These are phyloP conservation scores for Saturnia pavonia DNA, from an alignment of 2,888 invertebrate genomes.

Conservation along the genomic window DNA sequence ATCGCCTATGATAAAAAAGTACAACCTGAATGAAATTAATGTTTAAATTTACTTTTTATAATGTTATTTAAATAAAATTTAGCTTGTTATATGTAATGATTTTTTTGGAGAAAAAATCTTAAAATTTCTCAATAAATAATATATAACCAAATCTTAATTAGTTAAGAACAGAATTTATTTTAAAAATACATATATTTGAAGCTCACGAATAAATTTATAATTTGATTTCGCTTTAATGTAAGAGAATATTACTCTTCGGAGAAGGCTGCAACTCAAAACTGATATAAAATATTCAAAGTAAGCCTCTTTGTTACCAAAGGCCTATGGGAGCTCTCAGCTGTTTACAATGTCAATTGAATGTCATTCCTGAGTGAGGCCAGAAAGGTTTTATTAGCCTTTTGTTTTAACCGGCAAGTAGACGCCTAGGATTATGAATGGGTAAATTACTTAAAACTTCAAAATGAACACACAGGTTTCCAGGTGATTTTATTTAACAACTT, in stretches of 20 bases:
- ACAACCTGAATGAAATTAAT: not conserved
- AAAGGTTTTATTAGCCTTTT: constrained; percentile 21
- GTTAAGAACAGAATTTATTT: no score
- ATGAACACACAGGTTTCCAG: not conserved
- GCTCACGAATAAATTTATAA: not conserved
- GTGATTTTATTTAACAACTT: not conserved
- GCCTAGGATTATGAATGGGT: not conserved
- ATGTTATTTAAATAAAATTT: not conserved
- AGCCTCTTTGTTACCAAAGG: constrained; percentile 35
- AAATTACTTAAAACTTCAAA: constrained; percentile 9
- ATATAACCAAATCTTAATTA: no score
- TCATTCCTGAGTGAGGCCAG: constrained; percentile 26
- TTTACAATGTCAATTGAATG: constrained; percentile 37
- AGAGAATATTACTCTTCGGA: not conserved
- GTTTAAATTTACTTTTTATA: not conserved
- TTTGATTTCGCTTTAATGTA: not conserved
- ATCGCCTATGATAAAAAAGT: not conserved
- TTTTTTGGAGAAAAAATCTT: no score
- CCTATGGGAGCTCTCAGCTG: constrained; percentile 27
- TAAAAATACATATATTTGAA: no score
- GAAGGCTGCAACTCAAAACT: constrained; percentile 29
- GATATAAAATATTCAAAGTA: constrained; percentile 39
- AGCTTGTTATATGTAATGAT: no score
- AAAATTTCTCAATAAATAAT: no score
- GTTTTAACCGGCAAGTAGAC: constrained; percentile 12